These are phyloP conservation scores for Gymnocephalus cernua DNA, from an alignment of 2,113 vertebrate species.

Conservation along the genomic window DNA sequence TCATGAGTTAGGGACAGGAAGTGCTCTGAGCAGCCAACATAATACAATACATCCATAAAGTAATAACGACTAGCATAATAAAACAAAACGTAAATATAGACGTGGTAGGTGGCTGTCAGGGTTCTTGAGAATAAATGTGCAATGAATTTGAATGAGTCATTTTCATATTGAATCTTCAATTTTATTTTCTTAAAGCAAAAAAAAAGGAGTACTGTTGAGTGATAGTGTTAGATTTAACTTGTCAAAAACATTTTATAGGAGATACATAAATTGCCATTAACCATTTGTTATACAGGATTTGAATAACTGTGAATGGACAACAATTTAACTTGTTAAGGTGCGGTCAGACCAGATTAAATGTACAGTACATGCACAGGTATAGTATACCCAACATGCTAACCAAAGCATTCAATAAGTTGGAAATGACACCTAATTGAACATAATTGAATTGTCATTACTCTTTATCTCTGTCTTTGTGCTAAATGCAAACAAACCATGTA, in stretches of 20 bases:
- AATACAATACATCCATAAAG: conserved; percentile 58
- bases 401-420: not conserved
- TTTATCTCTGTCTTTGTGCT: not conserved
- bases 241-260: not conserved
- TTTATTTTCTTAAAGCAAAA: conserved; percentile 6
- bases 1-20: conserved; percentile 44
- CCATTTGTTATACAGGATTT: not conserved
- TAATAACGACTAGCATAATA: conserved; percentile 39
- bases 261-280: not conserved
- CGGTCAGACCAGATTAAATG: not conserved
- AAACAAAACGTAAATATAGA: conserved; percentile 46
- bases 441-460: not conserved
- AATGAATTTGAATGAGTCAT: conserved; percentile 21
- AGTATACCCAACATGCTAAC: no score
- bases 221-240: not conserved
- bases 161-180: not conserved
- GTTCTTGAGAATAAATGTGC: conserved; percentile 26
- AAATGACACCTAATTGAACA: not conserved
- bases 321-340: not conserved
- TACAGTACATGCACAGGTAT: not conserved
- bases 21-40: conserved; percentile 43
- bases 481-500: not conserved
- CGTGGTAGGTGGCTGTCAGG: conserved; percentile 49
- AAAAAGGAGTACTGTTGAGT: not conserved
- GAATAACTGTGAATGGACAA: no score